Conservation (phyloP, 2,113 vertebrate species). For the Sisor rabdophorus region DNA sequence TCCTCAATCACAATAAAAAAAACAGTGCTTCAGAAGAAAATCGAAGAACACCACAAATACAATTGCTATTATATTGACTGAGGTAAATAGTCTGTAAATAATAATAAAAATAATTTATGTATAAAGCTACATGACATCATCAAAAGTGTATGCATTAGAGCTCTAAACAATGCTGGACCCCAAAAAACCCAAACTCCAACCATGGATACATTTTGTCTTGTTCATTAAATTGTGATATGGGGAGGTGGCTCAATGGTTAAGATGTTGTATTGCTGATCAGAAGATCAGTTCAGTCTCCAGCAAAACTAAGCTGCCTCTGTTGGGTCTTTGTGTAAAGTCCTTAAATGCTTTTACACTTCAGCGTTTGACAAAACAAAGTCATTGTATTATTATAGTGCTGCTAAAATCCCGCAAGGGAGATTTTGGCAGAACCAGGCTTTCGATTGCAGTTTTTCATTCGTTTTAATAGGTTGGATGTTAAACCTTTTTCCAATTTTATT, state of each 20-base stretch:
- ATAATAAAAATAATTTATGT: background rate
- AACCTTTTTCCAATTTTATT: too few relatives aligned
- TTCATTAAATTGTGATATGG: too few relatives aligned
- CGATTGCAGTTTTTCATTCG: too few relatives aligned
- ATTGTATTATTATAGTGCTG: background rate
- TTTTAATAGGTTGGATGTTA: too few relatives aligned
- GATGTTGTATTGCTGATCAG: background rate
- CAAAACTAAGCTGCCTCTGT: too few relatives aligned
- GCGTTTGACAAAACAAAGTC: background rate
- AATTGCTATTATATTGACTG: background rate
- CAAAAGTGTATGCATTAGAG: background rate
- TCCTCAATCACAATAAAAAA: conserved; percentile 1
- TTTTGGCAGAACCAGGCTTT: too few relatives aligned
- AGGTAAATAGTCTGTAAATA: background rate
- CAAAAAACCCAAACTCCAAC: background rate
- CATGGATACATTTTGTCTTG: too few relatives aligned
- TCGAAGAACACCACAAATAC: background rate
- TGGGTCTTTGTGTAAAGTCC: too few relatives aligned
- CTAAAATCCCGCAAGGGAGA: too few relatives aligned
- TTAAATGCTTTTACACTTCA: background rate
- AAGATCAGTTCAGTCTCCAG: too few relatives aligned
- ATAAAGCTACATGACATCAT: background rate
- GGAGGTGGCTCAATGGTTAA: too few relatives aligned
- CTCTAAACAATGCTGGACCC: background rate
- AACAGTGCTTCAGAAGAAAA: background rate